phyloP scores from a whole-genome alignment of 1,140 invertebrate species.

The Physella acuta region DNA sequence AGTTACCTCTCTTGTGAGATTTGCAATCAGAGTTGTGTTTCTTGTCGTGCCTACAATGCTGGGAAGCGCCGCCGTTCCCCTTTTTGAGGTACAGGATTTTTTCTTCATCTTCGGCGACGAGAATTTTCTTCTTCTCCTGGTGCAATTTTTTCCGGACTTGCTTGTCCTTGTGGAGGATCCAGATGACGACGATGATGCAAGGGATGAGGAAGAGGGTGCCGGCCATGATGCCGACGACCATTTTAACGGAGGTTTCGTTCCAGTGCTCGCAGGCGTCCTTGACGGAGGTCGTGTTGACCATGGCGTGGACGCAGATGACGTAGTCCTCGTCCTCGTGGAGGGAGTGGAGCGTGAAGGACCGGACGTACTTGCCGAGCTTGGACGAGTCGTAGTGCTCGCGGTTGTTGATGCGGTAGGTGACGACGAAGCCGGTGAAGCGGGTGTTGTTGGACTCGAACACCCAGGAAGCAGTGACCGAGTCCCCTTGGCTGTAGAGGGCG shows the following conservation, averaged over 20 bases:
- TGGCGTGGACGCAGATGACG: constrained; percentile 21
- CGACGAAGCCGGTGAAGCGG: constrained; percentile 9
- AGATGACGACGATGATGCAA: constrained; percentile 9
- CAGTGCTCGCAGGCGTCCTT: constrained; percentile 9
- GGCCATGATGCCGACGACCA: constrained; percentile 14
- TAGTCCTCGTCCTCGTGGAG: constrained; percentile 22
- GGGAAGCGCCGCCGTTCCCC: no score
- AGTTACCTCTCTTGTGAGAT: no score
- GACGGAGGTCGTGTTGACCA: constrained; percentile 13
- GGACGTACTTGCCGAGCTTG: constrained; percentile 2
- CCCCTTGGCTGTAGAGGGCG: neutral
- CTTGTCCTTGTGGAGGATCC: constrained; percentile 10
- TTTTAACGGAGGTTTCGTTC: constrained; percentile 12
- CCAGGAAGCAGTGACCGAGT: constrained; percentile 5
- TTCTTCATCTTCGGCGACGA: neutral
- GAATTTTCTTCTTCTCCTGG: constrained; percentile 1
- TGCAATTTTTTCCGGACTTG: neutral
- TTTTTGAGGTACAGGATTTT: no score
- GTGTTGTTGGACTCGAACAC: constrained; percentile 1
- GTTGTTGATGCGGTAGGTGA: constrained; percentile 13
- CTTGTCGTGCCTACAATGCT: neutral
- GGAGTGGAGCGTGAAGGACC: constrained; percentile 14
- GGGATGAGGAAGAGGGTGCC: constrained; percentile 10
- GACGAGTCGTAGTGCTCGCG: constrained; percentile 18
- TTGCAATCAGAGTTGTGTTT: no score